Evolutionary conservation across 1,140 invertebrate species (phyloP).

Genomic region (Pantala flavescens): DNA sequence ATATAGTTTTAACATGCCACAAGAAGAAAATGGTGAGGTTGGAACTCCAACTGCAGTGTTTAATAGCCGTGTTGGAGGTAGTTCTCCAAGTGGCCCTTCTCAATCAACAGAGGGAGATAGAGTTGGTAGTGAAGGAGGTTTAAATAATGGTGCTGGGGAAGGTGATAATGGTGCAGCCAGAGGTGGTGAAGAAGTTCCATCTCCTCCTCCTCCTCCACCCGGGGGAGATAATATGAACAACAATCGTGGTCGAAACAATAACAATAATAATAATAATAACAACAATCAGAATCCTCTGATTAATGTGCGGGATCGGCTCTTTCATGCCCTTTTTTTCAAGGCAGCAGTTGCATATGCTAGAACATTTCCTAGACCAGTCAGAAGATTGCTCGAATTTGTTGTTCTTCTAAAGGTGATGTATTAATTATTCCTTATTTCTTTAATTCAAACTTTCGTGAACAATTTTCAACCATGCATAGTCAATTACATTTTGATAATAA

Average conservation of each 20-base stretch:
- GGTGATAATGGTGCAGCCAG: background rate
- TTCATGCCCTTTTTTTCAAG: conserved; percentile 89
- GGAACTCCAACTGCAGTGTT: background rate
- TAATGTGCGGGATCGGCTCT: conserved; percentile 83
- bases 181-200: background rate
- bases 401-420: conserved; percentile 67
- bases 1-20: background rate
- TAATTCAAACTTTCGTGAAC: too few species aligned
- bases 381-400: conserved; percentile 83
- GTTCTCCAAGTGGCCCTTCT: background rate
- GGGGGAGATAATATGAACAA: conserved; percentile 17
- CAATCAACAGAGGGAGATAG: background rate
- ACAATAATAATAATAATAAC: conserved; percentile 30
- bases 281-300: conserved; percentile 53
- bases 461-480: too few species aligned
- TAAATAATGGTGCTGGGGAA: conserved; percentile 1
- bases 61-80: background rate
- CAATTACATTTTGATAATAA: too few species aligned
- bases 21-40: background rate
- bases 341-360: conserved; percentile 81
- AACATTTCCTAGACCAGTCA: conserved; percentile 72
- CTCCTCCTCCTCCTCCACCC: background rate
- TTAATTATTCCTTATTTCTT: background rate
- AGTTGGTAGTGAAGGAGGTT: background rate
- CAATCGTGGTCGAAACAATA: conserved; percentile 25